These are phyloP conservation scores for Siniperca chuatsi DNA, from an alignment of 2,113 vertebrate genomes.

Conservation along the genomic window DNA sequence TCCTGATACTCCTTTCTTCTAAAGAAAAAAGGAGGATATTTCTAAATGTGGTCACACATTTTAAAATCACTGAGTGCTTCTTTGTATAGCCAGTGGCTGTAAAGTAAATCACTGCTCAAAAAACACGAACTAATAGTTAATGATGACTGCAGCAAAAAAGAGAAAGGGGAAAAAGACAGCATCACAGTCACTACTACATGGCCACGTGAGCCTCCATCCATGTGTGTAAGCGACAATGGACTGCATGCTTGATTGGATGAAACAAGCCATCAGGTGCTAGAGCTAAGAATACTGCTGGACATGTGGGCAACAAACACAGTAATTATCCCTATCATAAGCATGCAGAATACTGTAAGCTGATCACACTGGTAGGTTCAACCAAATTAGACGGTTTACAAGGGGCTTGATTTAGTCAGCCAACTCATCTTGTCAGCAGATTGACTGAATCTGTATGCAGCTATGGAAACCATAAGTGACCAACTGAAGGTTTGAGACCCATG, in stretches of 20 bases:
- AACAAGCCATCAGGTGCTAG: slow-evolving; percentile 45
- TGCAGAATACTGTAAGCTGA: slow-evolving; percentile 22
- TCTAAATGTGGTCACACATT: slow-evolving; percentile 6
- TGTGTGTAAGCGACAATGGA: slow-evolving; percentile 17
- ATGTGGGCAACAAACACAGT: slow-evolving; percentile 37
- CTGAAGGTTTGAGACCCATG: not conserved
- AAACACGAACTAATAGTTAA: not conserved
- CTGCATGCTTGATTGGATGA: slow-evolving; percentile 31
- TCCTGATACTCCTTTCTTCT: slow-evolving; percentile 94
- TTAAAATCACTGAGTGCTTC: not conserved
- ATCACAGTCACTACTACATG: not conserved
- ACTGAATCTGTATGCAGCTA: slow-evolving; percentile 8
- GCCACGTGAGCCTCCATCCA: slow-evolving; percentile 14
- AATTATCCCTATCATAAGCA: slow-evolving; percentile 41
- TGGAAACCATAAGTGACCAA: slow-evolving; percentile 13
- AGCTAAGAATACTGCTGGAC: slow-evolving; percentile 43
- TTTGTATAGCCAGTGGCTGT: not conserved
- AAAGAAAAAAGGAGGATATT: slow-evolving; percentile 49
- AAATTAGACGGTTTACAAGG: slow-evolving; percentile 20
- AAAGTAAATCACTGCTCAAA: not conserved
- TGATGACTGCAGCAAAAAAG: not conserved
- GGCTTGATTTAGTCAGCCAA: not conserved
- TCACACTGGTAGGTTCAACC: slow-evolving; percentile 26
- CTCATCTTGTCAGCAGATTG: slow-evolving; percentile 19
- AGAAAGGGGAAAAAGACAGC: not conserved